A percentile compares a stretch with the other conserved stretches of the same genome.
Conservation (phyloP, 2,797 vertebrate genomes). For the Sarcophilus harrisii region DNA sequence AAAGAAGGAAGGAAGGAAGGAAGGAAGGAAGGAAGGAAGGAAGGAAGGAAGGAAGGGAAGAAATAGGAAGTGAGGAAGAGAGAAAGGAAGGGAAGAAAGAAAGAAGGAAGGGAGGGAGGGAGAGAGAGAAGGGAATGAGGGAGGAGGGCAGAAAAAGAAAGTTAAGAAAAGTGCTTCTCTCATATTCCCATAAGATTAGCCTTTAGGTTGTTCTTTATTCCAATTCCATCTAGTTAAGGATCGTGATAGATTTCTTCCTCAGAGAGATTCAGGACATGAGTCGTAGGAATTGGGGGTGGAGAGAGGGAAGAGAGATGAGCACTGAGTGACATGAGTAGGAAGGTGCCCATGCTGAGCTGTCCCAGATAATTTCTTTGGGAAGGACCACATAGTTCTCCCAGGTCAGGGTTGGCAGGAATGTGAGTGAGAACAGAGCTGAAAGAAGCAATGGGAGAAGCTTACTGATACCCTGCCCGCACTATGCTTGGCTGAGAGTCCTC, state of each 20-base stretch:
- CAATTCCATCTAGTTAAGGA: neutral
- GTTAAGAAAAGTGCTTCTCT: neutral
- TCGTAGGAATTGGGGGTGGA: neutral
- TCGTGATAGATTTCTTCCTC: neutral
- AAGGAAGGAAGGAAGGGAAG: neutral
- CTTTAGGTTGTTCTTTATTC: neutral
- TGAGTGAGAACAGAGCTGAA: neutral
- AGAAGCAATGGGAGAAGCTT: neutral
- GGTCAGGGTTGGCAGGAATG: neutral
- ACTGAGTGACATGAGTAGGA: neutral
- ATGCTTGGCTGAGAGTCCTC: neutral
- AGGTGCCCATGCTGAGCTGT: too few species aligned
- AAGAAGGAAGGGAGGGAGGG: neutral
- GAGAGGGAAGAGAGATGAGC: neutral
- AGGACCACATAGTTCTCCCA: too few species aligned
- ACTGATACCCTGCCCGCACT: neutral
- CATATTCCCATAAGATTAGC: neutral
- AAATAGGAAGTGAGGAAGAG: constrained; percentile 18
- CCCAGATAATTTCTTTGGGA: neutral
- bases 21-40: too few species aligned
- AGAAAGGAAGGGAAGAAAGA: neutral
- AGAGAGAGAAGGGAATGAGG: neutral
- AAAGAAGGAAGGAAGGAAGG: neutral
- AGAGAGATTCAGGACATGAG: neutral
- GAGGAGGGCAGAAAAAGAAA: neutral